Percentiles rank a stretch among this genome's conserved stretches.
Conservation (phyloP, 2,113 vertebrate genomes). For the Malurus cyaneus region DNA sequence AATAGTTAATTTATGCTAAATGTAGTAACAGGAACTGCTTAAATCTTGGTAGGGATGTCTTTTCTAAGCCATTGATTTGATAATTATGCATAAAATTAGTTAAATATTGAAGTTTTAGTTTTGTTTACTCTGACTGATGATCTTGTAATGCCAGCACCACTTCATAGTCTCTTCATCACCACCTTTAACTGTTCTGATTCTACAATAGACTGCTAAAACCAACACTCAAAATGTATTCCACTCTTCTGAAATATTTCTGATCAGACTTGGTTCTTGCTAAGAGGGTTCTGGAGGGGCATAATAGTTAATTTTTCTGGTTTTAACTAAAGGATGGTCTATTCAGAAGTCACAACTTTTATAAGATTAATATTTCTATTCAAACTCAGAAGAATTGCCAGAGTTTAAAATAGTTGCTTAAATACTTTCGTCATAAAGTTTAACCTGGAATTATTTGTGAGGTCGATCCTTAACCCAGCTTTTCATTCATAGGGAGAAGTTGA, state of each 20-base stretch:
- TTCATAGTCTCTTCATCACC: neutral
- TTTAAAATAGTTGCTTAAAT: neutral
- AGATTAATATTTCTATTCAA: neutral
- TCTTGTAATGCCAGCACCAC: neutral
- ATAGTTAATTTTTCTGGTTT: neutral
- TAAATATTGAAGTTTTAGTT: neutral
- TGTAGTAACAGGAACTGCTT: neutral
- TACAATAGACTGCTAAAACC: neutral
- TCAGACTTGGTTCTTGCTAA: neutral
- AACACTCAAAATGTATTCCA: neutral
- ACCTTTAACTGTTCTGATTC: neutral
- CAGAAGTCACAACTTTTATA: neutral
- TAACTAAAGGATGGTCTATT: neutral
- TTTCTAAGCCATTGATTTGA: neutral
- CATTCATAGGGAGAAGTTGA: slow-evolving; percentile 88
- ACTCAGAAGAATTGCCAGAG: neutral
- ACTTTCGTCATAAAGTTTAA: neutral
- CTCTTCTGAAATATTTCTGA: neutral
- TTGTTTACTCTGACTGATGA: neutral
- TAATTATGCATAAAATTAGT: neutral
- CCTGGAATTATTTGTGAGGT: neutral
- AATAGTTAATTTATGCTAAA: neutral
- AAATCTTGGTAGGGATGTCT: neutral
- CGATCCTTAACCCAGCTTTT: neutral
- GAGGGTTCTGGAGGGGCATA: neutral